Percentiles rank a stretch among this genome's conserved stretches.
phyloP scores from a whole-genome alignment of 30 jellyfish, hydroid and myxozoan genomes.

The Phacellophora camtschatica region DNA sequence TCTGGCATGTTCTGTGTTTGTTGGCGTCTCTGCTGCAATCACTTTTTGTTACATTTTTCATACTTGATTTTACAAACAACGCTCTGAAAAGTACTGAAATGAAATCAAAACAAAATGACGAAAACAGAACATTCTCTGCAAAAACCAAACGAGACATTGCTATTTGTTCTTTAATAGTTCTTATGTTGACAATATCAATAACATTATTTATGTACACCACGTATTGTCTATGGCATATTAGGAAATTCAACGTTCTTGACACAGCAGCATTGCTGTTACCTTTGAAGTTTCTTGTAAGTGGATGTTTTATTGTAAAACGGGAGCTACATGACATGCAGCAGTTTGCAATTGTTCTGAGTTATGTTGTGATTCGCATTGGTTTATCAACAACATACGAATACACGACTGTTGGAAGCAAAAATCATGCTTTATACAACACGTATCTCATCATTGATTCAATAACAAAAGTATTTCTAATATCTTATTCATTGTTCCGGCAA shows the following conservation, averaged over 20 bases:
- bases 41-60: conserved; percentile 19
- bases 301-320: neutral
- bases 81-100: neutral
- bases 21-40: conserved; percentile 33
- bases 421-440: neutral
- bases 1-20: conserved; percentile 64
- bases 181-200: too few species aligned
- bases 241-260: neutral
- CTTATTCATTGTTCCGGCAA: neutral
- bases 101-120: too few species aligned
- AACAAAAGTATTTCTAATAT: neutral
- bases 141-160: too few species aligned
- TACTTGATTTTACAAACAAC: conserved; percentile 60
- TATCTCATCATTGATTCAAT: neutral
- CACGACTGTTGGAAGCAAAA: neutral
- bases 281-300: neutral
- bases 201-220: conserved; percentile 3
- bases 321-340: neutral
- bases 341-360: neutral
- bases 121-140: too few species aligned
- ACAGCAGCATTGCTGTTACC: neutral
- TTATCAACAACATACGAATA: neutral
- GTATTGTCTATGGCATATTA: neutral
- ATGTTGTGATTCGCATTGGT: conserved; percentile 20
- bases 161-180: too few species aligned